Evolutionary conservation across 2,113 vertebrate genomes (phyloP).

Genomic region (Parotia lawesii): DNA sequence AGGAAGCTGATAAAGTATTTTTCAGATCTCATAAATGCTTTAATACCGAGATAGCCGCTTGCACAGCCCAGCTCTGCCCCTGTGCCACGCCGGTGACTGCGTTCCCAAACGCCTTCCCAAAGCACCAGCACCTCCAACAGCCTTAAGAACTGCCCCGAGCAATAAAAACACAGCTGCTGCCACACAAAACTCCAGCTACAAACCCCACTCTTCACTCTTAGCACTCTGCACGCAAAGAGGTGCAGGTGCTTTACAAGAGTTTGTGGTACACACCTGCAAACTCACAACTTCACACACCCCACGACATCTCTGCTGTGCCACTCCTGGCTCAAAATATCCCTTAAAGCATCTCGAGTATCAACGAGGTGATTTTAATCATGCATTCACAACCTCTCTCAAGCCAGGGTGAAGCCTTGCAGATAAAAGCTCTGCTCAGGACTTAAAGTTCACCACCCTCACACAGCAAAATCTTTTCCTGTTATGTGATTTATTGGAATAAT

Average conservation of each 20-base stretch:
- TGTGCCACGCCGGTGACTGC: fast-evolving
- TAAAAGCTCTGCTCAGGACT: conserved; percentile 14
- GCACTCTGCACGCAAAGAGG: not conserved
- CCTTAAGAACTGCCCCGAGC: not conserved
- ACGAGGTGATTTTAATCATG: not conserved
- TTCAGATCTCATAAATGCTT: not conserved
- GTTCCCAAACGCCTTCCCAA: not conserved
- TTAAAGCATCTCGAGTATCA: not conserved
- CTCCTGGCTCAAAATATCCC: not conserved
- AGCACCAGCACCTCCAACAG: not conserved
- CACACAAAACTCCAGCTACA: not conserved
- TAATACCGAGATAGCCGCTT: not conserved
- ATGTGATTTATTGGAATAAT: conserved; percentile 4
- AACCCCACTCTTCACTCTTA: not conserved
- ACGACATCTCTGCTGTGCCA: not conserved
- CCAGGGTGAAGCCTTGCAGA: not conserved
- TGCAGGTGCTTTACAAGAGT: not conserved
- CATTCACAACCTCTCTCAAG: not conserved
- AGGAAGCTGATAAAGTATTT: not conserved
- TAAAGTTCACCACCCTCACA: not conserved
- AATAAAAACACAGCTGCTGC: not conserved
- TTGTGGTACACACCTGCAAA: not conserved
- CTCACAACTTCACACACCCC: fast-evolving
- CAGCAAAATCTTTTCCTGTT: not conserved
- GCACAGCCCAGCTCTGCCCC: not conserved